Evolutionary conservation across 2,888 invertebrate genomes (phyloP), one percentile per base, ranked within the genome.

Genomic region (Eumacrocentrus americanus): DNA sequence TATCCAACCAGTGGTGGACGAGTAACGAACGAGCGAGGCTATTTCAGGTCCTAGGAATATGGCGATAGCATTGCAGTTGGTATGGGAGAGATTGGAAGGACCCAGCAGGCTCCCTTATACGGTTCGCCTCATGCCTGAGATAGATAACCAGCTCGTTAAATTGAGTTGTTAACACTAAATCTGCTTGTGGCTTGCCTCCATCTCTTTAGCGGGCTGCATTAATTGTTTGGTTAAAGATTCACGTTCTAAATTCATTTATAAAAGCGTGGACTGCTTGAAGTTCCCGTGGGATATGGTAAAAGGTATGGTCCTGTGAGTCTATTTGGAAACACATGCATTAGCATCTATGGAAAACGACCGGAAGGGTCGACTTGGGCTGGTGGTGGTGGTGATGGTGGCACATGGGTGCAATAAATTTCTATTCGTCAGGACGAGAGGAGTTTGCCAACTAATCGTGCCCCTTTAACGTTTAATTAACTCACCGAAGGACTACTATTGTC

Each of bases 401-500:
- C 61, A 58, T 63, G 63, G 66, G 62, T 64, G 65, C 65, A 66
- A 71, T 71, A 71, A 70, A 71, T 70, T 70, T 63, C 50, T 60
- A 65, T 67, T 60, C 64, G 63, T 58, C 58, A 59, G 59, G 14
- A 2, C 23, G n/a, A 37, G 63, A 61, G 57, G 60, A 68, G 69
- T 67, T 68, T 67, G 63, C 67, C 61, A 65, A 67, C 69, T 70
- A 68, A 70, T 69, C 67, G 70, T 64, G 64, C 62, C 68, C 67
- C 66, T 67, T 71, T 69, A 70, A 69, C 67, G 67, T 70, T 71
- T 70, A 71, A 71, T 71, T 71, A 70, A 66, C 64, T 63, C 60
- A 60, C 20, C 64, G 53, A 47, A 57, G 48, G 60, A 63, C 64
- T 67, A 65, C 66, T 67, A 69, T 70, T 67, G 67, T 66, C 63